phyloP scores from a whole-genome alignment of 2,113 vertebrate species.

The Notothenia rossii region DNA sequence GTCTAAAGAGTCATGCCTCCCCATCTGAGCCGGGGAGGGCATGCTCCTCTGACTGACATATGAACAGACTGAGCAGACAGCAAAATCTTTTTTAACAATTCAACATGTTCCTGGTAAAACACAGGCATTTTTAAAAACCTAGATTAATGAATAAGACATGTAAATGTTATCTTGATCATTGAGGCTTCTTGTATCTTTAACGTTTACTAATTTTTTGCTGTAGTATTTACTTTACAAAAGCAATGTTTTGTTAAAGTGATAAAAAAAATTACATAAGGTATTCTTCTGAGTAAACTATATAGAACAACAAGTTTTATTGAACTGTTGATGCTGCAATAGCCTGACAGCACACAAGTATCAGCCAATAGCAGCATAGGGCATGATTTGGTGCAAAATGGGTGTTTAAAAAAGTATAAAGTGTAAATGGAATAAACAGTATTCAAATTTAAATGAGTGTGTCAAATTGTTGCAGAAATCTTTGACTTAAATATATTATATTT shows the following conservation, averaged over 20 bases:
- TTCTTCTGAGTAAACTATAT: background rate
- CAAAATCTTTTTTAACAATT: background rate
- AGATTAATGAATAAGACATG: background rate
- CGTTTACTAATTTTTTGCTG: background rate
- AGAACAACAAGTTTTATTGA: background rate
- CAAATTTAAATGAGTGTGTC: too few relatives aligned
- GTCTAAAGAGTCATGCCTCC: conserved; percentile 3
- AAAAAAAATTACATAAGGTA: background rate
- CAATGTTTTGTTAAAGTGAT: background rate
- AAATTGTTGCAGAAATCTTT: too few relatives aligned
- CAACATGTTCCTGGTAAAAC: background rate
- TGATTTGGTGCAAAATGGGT: background rate
- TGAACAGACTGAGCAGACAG: background rate
- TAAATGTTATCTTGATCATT: background rate
- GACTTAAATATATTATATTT: too few relatives aligned
- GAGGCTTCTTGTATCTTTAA: background rate
- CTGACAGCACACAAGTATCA: background rate
- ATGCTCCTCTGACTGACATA: background rate
- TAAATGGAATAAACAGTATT: background rate
- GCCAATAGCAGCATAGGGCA: background rate
- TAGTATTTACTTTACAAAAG: background rate
- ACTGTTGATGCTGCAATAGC: background rate
- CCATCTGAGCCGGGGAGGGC: background rate
- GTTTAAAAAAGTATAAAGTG: background rate
- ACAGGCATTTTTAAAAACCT: background rate